Base-by-base conservation (phyloP, 2,113 vertebrate genomes). In the Hyaena hyaena region DNA sequence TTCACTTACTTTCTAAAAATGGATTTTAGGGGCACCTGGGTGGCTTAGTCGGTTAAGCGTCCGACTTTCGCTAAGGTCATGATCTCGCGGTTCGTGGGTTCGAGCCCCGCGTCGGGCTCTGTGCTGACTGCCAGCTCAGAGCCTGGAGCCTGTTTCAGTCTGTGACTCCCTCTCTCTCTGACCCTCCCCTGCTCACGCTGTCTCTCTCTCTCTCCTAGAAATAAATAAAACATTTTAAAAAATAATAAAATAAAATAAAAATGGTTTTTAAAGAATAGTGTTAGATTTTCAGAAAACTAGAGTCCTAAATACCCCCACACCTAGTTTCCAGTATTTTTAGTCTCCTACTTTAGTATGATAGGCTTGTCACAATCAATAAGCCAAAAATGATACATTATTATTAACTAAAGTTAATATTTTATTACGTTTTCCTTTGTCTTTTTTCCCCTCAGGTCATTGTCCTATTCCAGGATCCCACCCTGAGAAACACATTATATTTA, bases 201-300 rank as follows among this genome's bases (percentile, higher is more conserved):
- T 39, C 39, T 39, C 39, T 39, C 39, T 39, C 39, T 39, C 39
- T 39, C 39, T 39, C 39, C 39, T 39, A 39, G 39, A 39, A 39
- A 39, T 39, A 39, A 39, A 39, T 39, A 39, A 39, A 39, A 39
- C 39, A 39, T 39, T 39, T 39, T 2, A 39, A 39, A 39, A 39
- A 39, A 39, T 39, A 39, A 39, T 39, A 39, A 39, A 39, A 39
- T 39, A 39, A 39, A 39, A 39, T 39, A 39, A 39, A 39, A 39
- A 39, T 3, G 39, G 39, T 39, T 39, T 39, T 63, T 86, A 21
- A 43, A 50, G 33, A 31, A n/a, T 23, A 58, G 58, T 24, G 63
- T 95, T 68, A 53, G 16, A 66, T n/a, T 92, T 65, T n/a, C 12
- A 80, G 71, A 88, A 88, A 86, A 76, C 55, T 61, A 90, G n/a